phyloP scores from a whole-genome alignment of 2,113 vertebrate species.

The Hemichromis elongatus region DNA sequence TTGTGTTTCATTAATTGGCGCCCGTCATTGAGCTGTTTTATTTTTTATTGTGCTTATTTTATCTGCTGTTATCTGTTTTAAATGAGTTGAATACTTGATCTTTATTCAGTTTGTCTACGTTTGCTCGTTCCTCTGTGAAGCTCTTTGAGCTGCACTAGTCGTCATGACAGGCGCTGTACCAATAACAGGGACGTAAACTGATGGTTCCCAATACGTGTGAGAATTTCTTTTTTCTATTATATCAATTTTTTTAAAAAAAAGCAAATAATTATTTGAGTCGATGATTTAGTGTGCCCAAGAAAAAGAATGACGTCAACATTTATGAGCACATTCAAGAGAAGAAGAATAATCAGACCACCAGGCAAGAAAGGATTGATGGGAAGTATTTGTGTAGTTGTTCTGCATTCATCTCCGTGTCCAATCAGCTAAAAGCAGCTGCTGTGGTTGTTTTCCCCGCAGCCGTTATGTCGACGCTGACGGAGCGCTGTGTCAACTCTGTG shows the following conservation, averaged over 20 bases:
- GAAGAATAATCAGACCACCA: rapidly evolving
- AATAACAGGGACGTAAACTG: neutral
- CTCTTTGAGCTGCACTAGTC: rapidly evolving
- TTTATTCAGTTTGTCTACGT: neutral
- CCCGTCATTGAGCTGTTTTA: neutral
- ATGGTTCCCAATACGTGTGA: neutral
- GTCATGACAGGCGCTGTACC: rapidly evolving
- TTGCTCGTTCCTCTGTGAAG: neutral
- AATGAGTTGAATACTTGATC: neutral
- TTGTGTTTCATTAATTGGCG: neutral
- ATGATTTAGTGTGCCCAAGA: neutral
- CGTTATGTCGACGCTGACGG: neutral
- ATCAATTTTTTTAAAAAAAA: rapidly evolving
- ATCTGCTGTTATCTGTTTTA: neutral
- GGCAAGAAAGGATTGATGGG: neutral
- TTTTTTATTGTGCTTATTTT: neutral
- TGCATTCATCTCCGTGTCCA: neutral
- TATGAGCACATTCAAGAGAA: neutral
- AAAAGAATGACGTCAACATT: too few species aligned
- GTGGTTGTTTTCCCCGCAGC: neutral
- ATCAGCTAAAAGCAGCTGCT: neutral
- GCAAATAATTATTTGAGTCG: neutral
- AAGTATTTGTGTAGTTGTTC: neutral
- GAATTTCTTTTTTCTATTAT: neutral
- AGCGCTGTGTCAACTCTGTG: neutral